Base-by-base conservation (phyloP, 2,888 invertebrate species). In the Ypsolopha sequella region DNA sequence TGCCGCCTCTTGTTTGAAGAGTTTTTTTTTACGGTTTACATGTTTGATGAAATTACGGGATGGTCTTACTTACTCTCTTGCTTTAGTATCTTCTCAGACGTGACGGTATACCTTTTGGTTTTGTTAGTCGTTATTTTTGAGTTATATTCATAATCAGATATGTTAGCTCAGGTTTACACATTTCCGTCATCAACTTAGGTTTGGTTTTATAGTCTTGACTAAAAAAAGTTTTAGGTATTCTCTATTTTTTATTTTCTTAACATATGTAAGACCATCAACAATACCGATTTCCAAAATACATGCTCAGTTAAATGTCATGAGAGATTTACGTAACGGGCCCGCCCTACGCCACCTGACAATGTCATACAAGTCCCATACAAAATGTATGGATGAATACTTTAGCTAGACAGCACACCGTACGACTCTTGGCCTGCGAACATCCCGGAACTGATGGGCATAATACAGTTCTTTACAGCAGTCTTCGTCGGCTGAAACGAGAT, bases 321-420 rank as follows among this genome's bases (percentile, higher is more conserved):
- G 86, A 85, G 80, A 84, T 84, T 84, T 81, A 73, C 63, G 68
- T 66, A 71, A 70, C 65, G 71, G 68, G 71, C 78, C 76, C 74
- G 76, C 84, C 79, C 80, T 87, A 85, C 87, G 87, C 87, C 70
- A 80, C 87, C 82, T 87, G 87, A 87, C 86, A 65, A 61, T 58
- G 60, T 13, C 11, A 13, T 45, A 34, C 13, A n/a, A 13, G 13
- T 9, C 43, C 13, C 24, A 44, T 24, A 44, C 13, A 44, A 44
- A 9, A 9, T 44, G 43, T 44, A 44, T 44, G 43, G 43, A 44
- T 8, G n/a, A 10, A 10, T 33, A 14, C 14, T 7, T 38, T 46
- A 38, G 44, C 45, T 51, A 45, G 41, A 11, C 80, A 81, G 77
- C 81, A 80, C 81, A 78, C 79, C 79, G 62, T 60, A 62, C 58